Percentiles rank a stretch among this genome's conserved stretches.
Evolutionary conservation across 2,797 vertebrate genomes (phyloP).

Genomic region (Leptatherina wallacei): DNA sequence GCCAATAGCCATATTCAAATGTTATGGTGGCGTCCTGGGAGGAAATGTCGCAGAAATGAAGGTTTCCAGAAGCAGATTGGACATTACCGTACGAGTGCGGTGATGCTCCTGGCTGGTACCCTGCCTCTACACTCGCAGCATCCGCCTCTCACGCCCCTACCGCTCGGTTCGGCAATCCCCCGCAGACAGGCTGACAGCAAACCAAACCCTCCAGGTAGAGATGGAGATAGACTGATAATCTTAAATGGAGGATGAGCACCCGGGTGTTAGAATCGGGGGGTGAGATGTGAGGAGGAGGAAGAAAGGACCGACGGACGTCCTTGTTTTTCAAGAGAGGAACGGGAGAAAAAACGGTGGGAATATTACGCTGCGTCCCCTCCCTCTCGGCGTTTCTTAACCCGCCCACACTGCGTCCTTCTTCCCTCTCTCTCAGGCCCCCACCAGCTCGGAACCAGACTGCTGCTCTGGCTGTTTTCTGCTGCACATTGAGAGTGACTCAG

Average conservation of each 20-base stretch:
- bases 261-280: slow-evolving; percentile 8
- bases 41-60: slow-evolving; percentile 50
- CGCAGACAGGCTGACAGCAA: slow-evolving; percentile 28
- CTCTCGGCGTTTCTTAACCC: slow-evolving; percentile 80
- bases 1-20: slow-evolving; percentile 19
- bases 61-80: slow-evolving; percentile 24
- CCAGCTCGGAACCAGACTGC: slow-evolving; percentile 54
- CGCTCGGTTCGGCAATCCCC: slow-evolving; percentile 65
- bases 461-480: slow-evolving; percentile 66
- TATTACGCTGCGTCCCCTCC: slow-evolving; percentile 80
- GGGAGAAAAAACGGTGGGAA: slow-evolving; percentile 57
- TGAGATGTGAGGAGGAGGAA: slow-evolving; percentile 26
- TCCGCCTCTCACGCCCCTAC: slow-evolving; percentile 81
- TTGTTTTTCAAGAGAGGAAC: slow-evolving; percentile 70
- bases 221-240: slow-evolving; percentile 15
- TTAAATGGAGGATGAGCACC: slow-evolving; percentile 19
- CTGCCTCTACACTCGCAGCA: slow-evolving; percentile 79
- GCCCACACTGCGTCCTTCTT: slow-evolving; percentile 89
- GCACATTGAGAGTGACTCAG: slow-evolving; percentile 68
- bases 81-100: slow-evolving; percentile 81
- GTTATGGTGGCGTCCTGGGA: neutral
- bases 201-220: slow-evolving; percentile 41
- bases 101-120: slow-evolving; percentile 80
- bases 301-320: slow-evolving; percentile 66
- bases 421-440: slow-evolving; percentile 53